A percentile compares a stretch with the other conserved stretches of the same genome.
phyloP scores from a whole-genome alignment of 2,888 invertebrate species.

The Cenopis cana region DNA sequence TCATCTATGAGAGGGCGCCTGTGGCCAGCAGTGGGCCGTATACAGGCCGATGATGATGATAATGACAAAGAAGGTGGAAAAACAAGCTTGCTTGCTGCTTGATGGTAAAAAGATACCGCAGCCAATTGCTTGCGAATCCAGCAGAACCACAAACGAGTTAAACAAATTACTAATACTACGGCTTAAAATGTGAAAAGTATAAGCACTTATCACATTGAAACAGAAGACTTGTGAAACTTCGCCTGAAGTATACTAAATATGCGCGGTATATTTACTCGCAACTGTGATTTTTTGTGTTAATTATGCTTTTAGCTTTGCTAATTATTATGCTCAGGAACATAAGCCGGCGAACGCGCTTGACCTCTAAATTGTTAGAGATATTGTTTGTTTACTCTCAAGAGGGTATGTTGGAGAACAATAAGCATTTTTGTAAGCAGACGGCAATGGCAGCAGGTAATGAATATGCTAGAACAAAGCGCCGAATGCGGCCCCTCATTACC shows the following conservation, averaged over 20 bases:
- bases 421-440: slow-evolving; percentile 72
- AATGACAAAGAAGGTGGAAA: too few relatives aligned
- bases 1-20: too few relatives aligned
- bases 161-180: neutral
- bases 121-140: too few relatives aligned
- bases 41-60: too few relatives aligned
- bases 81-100: too few relatives aligned
- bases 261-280: slow-evolving; percentile 37
- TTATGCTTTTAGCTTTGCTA: slow-evolving; percentile 66
- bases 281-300: slow-evolving; percentile 57
- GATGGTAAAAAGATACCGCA: too few relatives aligned
- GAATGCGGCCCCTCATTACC: slow-evolving; percentile 75
- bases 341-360: slow-evolving; percentile 67
- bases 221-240: slow-evolving; percentile 36
- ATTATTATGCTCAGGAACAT: slow-evolving; percentile 66
- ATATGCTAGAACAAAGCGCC: slow-evolving; percentile 78
- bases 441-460: slow-evolving; percentile 76
- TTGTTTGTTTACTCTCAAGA: slow-evolving; percentile 71
- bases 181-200: slow-evolving; percentile 12
- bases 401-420: slow-evolving; percentile 65
- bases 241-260: slow-evolving; percentile 38
- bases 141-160: too few relatives aligned
- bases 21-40: too few relatives aligned
- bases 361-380: slow-evolving; percentile 76
- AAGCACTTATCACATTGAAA: slow-evolving; percentile 13